Evolutionary conservation across 1,140 invertebrate genomes (phyloP).

Genomic region (Drosophila malerkotliana): DNA sequence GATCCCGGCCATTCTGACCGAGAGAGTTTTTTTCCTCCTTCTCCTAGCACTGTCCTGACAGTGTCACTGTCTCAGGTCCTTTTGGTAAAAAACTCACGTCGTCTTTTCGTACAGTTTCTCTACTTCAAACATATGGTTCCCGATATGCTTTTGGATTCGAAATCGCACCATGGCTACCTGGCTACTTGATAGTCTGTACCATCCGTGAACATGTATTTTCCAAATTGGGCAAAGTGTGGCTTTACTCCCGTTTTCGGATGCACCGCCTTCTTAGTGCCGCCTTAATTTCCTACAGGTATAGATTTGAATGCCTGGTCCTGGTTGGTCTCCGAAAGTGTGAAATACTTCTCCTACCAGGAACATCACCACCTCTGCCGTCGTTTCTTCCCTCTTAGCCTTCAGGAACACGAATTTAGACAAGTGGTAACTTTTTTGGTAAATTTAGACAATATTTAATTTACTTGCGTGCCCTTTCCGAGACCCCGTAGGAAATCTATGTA

Average conservation of each 20-base stretch:
- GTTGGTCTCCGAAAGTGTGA: neutral
- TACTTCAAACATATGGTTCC: conserved; percentile 1
- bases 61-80: conserved; percentile 3
- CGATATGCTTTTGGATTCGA: neutral
- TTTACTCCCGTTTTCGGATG: neutral
- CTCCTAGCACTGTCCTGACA: too few relatives aligned
- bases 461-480: neutral
- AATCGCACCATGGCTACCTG: neutral
- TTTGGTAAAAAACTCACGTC: neutral
- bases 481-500: conserved; percentile 1
- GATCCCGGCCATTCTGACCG: too few relatives aligned
- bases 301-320: neutral
- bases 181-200: too few relatives aligned
- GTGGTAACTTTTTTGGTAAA: neutral
- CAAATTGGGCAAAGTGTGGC: neutral
- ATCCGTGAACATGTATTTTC: too few relatives aligned
- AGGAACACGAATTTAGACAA: conserved; percentile 2
- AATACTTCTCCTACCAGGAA: neutral
- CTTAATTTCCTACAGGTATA: neutral
- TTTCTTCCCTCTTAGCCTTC: neutral
- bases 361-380: neutral
- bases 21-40: too few relatives aligned
- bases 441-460: too few relatives aligned
- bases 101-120: neutral
- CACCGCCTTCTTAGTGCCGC: neutral